Conservation (phyloP, 2,797 vertebrate species). For the Odontamblyopus rebecca region DNA sequence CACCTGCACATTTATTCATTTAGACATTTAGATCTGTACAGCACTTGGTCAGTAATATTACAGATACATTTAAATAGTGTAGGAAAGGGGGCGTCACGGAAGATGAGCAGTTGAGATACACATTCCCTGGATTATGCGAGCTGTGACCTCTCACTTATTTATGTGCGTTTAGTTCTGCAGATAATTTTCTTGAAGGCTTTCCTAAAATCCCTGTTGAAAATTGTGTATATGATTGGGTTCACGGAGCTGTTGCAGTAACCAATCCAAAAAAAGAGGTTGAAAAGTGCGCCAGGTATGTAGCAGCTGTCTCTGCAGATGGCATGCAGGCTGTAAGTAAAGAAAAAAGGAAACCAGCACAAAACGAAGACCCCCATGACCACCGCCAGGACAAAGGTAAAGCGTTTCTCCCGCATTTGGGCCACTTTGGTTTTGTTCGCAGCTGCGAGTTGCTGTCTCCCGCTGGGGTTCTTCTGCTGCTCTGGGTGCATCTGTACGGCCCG, state of each 20-base stretch:
- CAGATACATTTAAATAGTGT: slow-evolving; percentile 48
- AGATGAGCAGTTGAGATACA: slow-evolving; percentile 19
- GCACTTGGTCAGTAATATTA: slow-evolving; percentile 28
- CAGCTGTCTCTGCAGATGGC: slow-evolving; percentile 80
- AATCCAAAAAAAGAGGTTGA: slow-evolving; percentile 85
- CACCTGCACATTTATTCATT: slow-evolving; percentile 52
- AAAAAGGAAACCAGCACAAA: slow-evolving; percentile 85
- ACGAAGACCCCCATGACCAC: slow-evolving; percentile 85
- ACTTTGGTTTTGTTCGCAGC: slow-evolving; percentile 79
- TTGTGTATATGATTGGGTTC: slow-evolving; percentile 84
- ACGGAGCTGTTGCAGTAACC: slow-evolving; percentile 86
- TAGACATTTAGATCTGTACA: slow-evolving; percentile 52
- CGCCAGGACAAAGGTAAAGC: slow-evolving; percentile 82
- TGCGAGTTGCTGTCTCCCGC: slow-evolving; percentile 54
- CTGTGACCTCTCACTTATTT: slow-evolving; percentile 18
- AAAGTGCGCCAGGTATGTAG: slow-evolving; percentile 77
- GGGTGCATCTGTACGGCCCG: slow-evolving; percentile 68
- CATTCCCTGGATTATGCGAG: slow-evolving; percentile 12
- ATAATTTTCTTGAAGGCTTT: slow-evolving; percentile 84
- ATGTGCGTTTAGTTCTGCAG: slow-evolving; percentile 72
- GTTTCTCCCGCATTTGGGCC: slow-evolving; percentile 83
- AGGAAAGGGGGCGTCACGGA: slow-evolving; percentile 15
- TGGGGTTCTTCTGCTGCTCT: slow-evolving; percentile 64
- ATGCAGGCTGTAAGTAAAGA: slow-evolving; percentile 84
- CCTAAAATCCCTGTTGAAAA: slow-evolving; percentile 84